phyloP scores from a whole-genome alignment of 2,797 vertebrate genomes.

The Borostomias antarcticus region DNA sequence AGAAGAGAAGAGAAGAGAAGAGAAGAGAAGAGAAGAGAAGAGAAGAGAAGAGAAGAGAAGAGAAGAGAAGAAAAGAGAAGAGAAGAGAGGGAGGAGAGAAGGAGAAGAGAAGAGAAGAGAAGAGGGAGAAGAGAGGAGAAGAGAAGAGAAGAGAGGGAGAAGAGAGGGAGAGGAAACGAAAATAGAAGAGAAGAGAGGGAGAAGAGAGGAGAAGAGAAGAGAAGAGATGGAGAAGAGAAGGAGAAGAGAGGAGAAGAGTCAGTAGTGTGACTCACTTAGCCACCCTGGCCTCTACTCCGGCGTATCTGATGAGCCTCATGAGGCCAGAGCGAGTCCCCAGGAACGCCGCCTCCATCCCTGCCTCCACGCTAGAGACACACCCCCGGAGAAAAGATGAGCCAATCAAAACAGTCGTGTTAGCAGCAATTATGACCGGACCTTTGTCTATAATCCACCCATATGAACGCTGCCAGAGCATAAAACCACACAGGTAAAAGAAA shows the following conservation, averaged over 20 bases:
- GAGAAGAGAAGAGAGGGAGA: background rate
- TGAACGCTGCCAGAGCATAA: background rate
- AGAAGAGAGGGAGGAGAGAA: background rate
- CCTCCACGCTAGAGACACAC: constrained; percentile 71
- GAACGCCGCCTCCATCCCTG: constrained; percentile 85
- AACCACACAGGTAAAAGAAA: background rate
- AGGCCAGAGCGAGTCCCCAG: constrained; percentile 91
- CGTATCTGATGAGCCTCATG: constrained; percentile 81
- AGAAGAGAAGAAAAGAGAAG: background rate
- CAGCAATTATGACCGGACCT: background rate
- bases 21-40: background rate
- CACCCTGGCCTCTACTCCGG: constrained; percentile 83
- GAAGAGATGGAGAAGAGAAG: background rate
- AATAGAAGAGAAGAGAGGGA: background rate
- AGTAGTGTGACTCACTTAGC: constrained; percentile 79
- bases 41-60: background rate
- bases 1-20: background rate
- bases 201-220: no score
- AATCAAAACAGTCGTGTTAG: background rate
- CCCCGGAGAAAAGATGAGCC: constrained; percentile 5
- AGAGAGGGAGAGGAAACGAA: background rate
- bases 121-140: background rate
- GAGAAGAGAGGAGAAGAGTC: background rate
- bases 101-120: background rate
- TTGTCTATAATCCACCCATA: no score